Base-by-base conservation (phyloP, 2,888 invertebrate species). In the Pristionchus entomophagus region DNA sequence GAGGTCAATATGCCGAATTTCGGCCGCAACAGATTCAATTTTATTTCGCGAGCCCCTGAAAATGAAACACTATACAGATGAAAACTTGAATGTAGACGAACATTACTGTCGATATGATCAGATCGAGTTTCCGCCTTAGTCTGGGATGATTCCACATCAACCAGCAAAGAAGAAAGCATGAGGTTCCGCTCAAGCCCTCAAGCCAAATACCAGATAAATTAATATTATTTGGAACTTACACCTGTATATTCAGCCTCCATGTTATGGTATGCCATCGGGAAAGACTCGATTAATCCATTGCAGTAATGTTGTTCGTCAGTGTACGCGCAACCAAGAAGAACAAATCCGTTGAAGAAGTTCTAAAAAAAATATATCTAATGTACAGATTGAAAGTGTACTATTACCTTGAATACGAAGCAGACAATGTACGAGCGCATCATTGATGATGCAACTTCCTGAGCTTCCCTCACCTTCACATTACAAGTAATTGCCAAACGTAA, bases 351-450 rank as follows among this genome's bases (percentile, higher is more conserved):
- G 45, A 45, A 73, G 5, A 10, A 41, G 26, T 73, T 73, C 73
- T 73, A 41, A 41, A 6, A 26, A n/a, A 4, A 38, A 0, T 22
- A 38, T 10, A 0, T 41, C 2, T 35, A 14, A 6, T 22, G 10
- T 0, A 38, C 35, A 0, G 2, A 17, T 3, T n/a, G 2, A 3
- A 10, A 22, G 0, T 19, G 10, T 10, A 3, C n/a, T 0, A 22
- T 35, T 6, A 73, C 73, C 26, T 73, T 73, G 73, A 32, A 73
- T 2, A 73, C n/a, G 73, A 73, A 73, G n/a, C 41, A 45, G 3
- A 41, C 73, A n/a, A 73, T 4, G n/a, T 73, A 73, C 5, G 73
- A 41, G 17, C 73, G n/a, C 22, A 41, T 41, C 73, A 73, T 73
- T 3, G 73, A 41, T 2, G 73, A 41, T 6, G 73, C 73, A 10